Conservation (phyloP, 2,888 invertebrate species). For the Bhutanitis thaidina region DNA sequence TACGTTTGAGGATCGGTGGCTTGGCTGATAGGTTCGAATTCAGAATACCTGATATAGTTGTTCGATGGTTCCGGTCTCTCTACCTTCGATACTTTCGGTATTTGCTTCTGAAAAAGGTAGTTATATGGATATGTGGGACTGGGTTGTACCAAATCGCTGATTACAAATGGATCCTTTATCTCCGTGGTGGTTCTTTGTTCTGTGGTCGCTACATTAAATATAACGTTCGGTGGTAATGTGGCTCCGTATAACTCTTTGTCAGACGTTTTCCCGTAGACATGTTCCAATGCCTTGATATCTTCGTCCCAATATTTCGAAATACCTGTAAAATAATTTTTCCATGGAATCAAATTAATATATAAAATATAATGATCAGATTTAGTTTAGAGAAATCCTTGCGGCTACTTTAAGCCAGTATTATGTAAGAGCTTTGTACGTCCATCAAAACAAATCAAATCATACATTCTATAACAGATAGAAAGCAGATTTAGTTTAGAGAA, state of each 20-base stretch:
- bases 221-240: conserved; percentile 43
- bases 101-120: conserved; percentile 21
- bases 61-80: conserved; percentile 32
- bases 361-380: too few relatives aligned
- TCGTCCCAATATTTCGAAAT: conserved; percentile 66
- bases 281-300: conserved; percentile 63
- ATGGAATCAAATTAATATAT: too few relatives aligned
- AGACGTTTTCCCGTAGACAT: conserved; percentile 66
- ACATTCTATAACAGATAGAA: too few relatives aligned
- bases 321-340: conserved; percentile 41
- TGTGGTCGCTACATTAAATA: conserved; percentile 31
- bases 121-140: conserved; percentile 34
- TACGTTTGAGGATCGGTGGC: conserved; percentile 59
- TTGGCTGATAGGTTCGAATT: conserved; percentile 56
- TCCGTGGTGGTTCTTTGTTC: conserved; percentile 40
- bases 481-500: too few relatives aligned
- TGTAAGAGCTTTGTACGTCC: too few relatives aligned
- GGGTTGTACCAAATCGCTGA: conserved; percentile 34
- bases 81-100: conserved; percentile 22
- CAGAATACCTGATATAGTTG: conserved; percentile 51
- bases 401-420: too few relatives aligned
- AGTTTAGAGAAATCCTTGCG: too few relatives aligned
- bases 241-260: conserved; percentile 61
- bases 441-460: too few relatives aligned
- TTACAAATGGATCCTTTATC: conserved; percentile 41